Evolutionary conservation across 64 coral and sea anemone genomes (phyloP).

Genomic region (Hydrozoanthus tunicans): DNA sequence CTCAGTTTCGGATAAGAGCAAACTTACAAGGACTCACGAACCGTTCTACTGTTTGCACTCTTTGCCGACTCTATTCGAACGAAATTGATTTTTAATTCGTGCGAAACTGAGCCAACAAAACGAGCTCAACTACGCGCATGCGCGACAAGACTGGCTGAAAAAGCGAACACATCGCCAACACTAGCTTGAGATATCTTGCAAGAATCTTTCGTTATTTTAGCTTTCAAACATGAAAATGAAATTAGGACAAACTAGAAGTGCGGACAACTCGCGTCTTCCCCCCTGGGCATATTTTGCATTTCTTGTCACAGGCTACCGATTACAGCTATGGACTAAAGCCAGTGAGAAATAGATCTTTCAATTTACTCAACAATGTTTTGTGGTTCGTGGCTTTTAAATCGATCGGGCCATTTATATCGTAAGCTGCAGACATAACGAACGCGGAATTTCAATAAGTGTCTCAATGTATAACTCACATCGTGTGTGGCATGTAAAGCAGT

Average conservation of each 20-base stretch:
- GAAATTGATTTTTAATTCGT: constrained; percentile 54
- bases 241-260: too few relatives aligned
- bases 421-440: background rate
- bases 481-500: constrained; percentile 2
- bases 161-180: constrained; percentile 28
- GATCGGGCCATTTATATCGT: constrained; percentile 26
- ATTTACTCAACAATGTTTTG: constrained; percentile 9
- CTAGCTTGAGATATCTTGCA: background rate
- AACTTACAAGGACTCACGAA: constrained; percentile 6
- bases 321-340: background rate
- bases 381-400: constrained; percentile 33
- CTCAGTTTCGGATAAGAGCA: constrained; percentile 19
- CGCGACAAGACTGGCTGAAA: background rate
- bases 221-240: constrained; percentile 6
- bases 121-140: background rate
- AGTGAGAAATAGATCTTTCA: background rate
- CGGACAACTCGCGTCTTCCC: background rate
- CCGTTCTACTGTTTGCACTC: constrained; percentile 30
- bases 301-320: constrained; percentile 14
- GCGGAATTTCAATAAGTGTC: constrained; percentile 38
- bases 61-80: constrained; percentile 19
- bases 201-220: background rate
- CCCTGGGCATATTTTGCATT: constrained; percentile 2
- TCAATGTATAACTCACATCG: background rate
- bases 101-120: constrained; percentile 20